phyloP scores from a whole-genome alignment of 2,797 vertebrate species.

The Chrosomus eos region DNA sequence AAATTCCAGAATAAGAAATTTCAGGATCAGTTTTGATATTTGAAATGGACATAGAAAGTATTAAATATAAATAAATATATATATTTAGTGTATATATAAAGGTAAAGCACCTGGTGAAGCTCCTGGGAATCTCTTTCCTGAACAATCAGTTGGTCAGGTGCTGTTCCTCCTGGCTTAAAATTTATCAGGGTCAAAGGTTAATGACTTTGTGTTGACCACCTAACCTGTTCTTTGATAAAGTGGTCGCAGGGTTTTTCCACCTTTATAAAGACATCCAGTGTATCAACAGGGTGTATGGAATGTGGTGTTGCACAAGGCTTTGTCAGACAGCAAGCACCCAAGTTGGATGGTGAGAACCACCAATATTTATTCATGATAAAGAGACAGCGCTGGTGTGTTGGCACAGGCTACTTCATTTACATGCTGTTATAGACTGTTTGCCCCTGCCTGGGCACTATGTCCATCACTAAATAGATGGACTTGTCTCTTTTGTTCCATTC shows the following conservation, averaged over 20 bases:
- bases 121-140: constrained; percentile 67
- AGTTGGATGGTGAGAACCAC: constrained; percentile 70
- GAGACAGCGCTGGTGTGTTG: constrained; percentile 79
- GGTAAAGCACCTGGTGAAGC: constrained; percentile 62
- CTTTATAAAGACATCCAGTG: constrained; percentile 62
- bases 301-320: constrained; percentile 64
- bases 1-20: not conserved
- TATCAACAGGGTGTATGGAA: constrained; percentile 74
- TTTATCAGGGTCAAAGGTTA: constrained; percentile 74
- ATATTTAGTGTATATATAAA: not conserved
- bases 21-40: not conserved
- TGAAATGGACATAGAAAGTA: not conserved
- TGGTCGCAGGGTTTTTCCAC: constrained; percentile 52
- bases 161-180: constrained; percentile 56
- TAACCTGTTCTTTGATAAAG: constrained; percentile 74
- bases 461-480: constrained; percentile 72
- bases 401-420: constrained; percentile 81
- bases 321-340: constrained; percentile 66
- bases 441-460: constrained; percentile 70
- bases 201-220: constrained; percentile 78
- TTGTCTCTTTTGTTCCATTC: constrained; percentile 70
- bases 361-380: constrained; percentile 82
- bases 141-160: constrained; percentile 64
- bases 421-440: constrained; percentile 80
- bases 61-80: too few relatives aligned